phyloP scores from a whole-genome alignment of 2,113 vertebrate genomes.

The Aleadryas rufinucha region DNA sequence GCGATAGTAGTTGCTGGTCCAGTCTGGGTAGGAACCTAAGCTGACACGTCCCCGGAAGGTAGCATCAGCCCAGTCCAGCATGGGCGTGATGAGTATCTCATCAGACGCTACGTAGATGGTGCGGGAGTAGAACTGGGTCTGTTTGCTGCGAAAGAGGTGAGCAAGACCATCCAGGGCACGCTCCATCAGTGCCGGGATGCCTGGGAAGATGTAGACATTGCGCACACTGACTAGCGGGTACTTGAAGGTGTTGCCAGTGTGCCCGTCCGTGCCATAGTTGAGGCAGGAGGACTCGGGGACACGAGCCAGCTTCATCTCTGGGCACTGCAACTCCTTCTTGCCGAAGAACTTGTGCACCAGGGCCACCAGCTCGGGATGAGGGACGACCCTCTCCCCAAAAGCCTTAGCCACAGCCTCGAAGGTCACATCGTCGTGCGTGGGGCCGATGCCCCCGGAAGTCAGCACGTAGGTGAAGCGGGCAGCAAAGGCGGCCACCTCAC shows the following conservation, averaged over 20 bases:
- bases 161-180: conserved; percentile 79
- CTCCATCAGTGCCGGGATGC: conserved; percentile 86
- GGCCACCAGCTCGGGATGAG: conserved; percentile 81
- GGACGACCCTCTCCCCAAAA: conserved; percentile 79
- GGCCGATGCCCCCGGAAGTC: conserved; percentile 91
- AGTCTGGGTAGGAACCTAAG: conserved; percentile 93
- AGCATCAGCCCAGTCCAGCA: conserved; percentile 72
- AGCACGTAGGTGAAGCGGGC: conserved; percentile 83
- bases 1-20: conserved; percentile 89
- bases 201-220: conserved; percentile 93
- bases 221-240: conserved; percentile 90
- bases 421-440: conserved; percentile 94
- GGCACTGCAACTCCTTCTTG: conserved; percentile 44
- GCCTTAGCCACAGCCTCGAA: conserved; percentile 89
- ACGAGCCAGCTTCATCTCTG: conserved; percentile 84
- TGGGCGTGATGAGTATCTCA: conserved; percentile 75
- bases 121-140: conserved; percentile 77
- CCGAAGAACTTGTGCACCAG: conserved; percentile 79
- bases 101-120: conserved; percentile 82
- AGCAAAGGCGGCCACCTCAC: conserved; percentile 82
- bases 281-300: conserved; percentile 85
- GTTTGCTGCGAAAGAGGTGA: conserved; percentile 80
- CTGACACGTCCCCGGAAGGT: conserved; percentile 73
- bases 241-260: conserved; percentile 70
- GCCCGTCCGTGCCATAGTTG: conserved; percentile 82